These are phyloP conservation scores for Fissipunctia ypsillon DNA, from an alignment of 2,888 invertebrate species.

Conservation along the genomic window DNA sequence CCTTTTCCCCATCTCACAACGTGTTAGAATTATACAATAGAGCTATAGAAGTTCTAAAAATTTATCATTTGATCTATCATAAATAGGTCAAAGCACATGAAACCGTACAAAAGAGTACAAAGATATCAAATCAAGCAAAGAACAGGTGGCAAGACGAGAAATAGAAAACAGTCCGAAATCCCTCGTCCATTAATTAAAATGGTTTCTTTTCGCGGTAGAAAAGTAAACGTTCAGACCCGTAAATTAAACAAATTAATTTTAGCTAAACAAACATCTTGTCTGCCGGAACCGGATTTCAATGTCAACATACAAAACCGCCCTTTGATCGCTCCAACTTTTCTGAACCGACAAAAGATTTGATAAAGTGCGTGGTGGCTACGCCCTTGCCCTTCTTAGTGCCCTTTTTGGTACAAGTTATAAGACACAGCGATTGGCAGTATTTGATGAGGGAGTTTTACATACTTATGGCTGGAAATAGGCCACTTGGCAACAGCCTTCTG, in stretches of 20 bases:
- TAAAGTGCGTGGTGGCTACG: slow-evolving; percentile 68
- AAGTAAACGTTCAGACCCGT: slow-evolving; percentile 14
- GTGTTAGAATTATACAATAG: not conserved
- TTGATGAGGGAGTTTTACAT: not conserved
- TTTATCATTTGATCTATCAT: not conserved
- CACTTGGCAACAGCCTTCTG: not conserved
- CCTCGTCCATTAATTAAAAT: slow-evolving; percentile 9
- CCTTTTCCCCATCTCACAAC: not conserved
- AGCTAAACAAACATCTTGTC: slow-evolving; percentile 42
- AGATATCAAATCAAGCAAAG: too few species aligned
- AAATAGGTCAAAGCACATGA: not conserved
- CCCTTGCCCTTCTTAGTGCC: slow-evolving; percentile 56
- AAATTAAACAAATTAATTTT: slow-evolving; percentile 59
- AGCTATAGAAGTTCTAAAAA: not conserved
- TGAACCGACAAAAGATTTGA: slow-evolving; percentile 71
- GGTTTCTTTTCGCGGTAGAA: not conserved
- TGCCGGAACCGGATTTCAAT: slow-evolving; percentile 43
- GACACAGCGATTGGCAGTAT: not conserved
- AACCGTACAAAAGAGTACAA: not conserved
- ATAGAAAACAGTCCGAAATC: not conserved
- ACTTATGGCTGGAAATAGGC: not conserved
- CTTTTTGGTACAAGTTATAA: slow-evolving; percentile 27
- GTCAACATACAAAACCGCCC: slow-evolving; percentile 57
- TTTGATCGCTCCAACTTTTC: slow-evolving; percentile 60
- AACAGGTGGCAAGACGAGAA: too few species aligned